Conservation (phyloP, 2,113 vertebrate species). For the Phylloscopus trochilus region DNA sequence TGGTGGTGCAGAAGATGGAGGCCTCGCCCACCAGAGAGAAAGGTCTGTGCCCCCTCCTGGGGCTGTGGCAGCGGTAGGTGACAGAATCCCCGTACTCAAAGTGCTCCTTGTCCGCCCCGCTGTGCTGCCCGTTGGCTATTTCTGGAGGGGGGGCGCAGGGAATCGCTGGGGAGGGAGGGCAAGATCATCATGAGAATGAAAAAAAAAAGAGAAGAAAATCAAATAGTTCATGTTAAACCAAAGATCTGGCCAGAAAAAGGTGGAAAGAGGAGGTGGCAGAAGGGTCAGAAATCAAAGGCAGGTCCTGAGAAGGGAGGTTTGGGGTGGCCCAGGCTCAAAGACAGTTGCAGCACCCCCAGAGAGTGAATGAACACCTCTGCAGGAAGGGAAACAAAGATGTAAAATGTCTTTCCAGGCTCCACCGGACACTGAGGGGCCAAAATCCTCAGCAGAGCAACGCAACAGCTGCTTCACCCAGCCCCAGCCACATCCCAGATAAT, state of each 20-base stretch:
- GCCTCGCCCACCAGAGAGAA: conserved; percentile 36
- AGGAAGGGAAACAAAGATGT: neutral
- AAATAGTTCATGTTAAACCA: accelerated
- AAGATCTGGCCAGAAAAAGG: neutral
- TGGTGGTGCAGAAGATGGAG: conserved; percentile 41
- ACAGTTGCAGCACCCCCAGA: neutral
- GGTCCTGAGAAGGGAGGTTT: neutral
- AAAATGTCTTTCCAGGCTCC: neutral
- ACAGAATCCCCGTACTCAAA: neutral
- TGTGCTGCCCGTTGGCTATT: neutral
- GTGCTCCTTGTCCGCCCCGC: accelerated
- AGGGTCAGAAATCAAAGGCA: neutral
- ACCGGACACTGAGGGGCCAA: accelerated
- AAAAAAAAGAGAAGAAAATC: neutral
- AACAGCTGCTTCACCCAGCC: neutral
- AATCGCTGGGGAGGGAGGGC: neutral
- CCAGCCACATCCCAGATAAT: neutral
- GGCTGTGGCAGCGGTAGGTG: neutral
- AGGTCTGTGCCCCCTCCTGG: neutral
- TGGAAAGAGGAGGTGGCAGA: neutral
- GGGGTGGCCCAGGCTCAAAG: neutral
- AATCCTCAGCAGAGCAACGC: neutral
- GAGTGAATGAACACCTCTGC: neutral
- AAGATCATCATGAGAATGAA: neutral
- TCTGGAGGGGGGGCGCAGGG: neutral